Evolutionary conservation across 2,797 vertebrate genomes (phyloP), one percentile per base, ranked within the genome.

Genomic region (Enteromius afrohamiltoni): DNA sequence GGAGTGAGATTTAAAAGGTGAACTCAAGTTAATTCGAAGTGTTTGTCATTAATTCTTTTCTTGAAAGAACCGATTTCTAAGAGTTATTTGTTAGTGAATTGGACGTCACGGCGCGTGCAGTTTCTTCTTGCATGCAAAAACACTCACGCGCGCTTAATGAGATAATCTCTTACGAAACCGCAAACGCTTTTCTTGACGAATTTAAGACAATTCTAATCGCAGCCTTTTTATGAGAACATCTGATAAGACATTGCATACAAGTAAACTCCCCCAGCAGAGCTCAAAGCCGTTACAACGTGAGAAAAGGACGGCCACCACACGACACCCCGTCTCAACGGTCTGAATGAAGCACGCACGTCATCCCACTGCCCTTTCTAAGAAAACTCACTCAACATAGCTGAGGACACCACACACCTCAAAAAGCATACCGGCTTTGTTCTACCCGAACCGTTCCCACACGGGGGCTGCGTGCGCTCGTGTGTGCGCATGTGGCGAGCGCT

Each of bases 401-500:
- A 70, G 78, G 80, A 84, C 42, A 77, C 82, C 84, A 74, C 47
- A 69, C 79, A 83, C 85, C 82, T 78, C 75, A 85, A 85, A 84
- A 87, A 87, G 71, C 77, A 77, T 16, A 34, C 26, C 62, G 77
- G 62, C 85, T 83, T 87, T 87, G 73, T 86, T 83, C 82, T 70
- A 85, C 51, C 78, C 77, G 67, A 86, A 64, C 79, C 75, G 21
- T 79, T 79, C 45, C 62, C 77, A 79, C 77, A 79, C 60, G 19
- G 60, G 77, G 42, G 19, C 77, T 51, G 62, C 64, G 9, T 71
- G 79, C 10, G 53, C 58, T 16, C 21, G 45, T 51, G 53, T 53
- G 73, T 58, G 68, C 42, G 53, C 73, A 49, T 86, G 84, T 83
- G 75, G 68, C 74, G 64, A 86, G 88, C 84, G 82, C 89, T 93